A percentile compares a stretch with the other conserved stretches of the same genome.
phyloP scores from a whole-genome alignment of 2,888 invertebrate species.

The Entomobrya proxima region DNA sequence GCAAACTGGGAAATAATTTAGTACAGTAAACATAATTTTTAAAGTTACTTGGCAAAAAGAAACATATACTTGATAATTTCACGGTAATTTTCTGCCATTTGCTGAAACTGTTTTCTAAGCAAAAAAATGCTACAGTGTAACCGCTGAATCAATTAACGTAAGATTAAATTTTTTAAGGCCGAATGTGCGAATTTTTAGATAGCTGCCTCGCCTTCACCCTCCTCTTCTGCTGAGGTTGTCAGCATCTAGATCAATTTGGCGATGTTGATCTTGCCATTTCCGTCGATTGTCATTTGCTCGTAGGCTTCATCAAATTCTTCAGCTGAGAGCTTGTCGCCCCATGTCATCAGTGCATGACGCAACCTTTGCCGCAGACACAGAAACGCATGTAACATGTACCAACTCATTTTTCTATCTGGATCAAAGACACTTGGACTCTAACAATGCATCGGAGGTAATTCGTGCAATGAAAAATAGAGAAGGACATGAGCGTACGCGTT shows the following conservation, averaged over 20 bases:
- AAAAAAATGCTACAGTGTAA: too few species aligned
- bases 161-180: constrained; percentile 64
- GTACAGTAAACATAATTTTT: too few species aligned
- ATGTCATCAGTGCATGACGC: constrained; percentile 93
- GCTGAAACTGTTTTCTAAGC: too few species aligned
- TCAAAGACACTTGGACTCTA: background rate
- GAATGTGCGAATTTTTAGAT: constrained; percentile 69
- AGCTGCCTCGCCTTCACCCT: constrained; percentile 80
- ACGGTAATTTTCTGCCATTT: too few species aligned
- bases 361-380: constrained; percentile 80
- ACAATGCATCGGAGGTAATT: background rate
- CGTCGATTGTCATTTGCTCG: constrained; percentile 93
- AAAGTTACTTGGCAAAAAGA: too few species aligned
- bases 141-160: too few species aligned
- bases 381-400: background rate
- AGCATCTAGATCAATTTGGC: constrained; percentile 90
- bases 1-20: too few species aligned
- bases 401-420: background rate
- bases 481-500: background rate
- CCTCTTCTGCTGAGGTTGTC: constrained; percentile 90
- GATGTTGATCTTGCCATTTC: constrained; percentile 93
- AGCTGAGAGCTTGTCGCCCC: constrained; percentile 93
- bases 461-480: background rate
- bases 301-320: constrained; percentile 94
- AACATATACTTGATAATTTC: too few species aligned